A percentile compares a stretch with the other conserved stretches of the same genome.
Conservation (phyloP, 30 jellyfish, hydroid and myxozoan species). For the Morbakka virulenta region DNA sequence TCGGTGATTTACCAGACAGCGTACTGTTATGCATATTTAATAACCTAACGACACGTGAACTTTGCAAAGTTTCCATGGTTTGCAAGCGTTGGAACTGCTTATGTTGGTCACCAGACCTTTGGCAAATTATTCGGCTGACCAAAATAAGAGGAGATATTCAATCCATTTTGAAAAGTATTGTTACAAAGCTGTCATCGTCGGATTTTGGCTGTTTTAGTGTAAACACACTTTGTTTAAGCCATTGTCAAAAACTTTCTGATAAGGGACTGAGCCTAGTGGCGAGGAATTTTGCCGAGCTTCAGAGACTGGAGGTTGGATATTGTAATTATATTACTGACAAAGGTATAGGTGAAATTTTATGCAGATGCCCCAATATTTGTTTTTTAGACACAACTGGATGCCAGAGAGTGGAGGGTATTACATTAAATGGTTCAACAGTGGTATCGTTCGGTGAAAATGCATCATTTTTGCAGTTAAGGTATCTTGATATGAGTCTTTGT, state of each 20-base stretch:
- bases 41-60: conserved; percentile 48
- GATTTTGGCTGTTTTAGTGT: conserved; percentile 74
- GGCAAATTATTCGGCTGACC: conserved; percentile 54
- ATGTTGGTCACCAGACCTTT: conserved; percentile 66
- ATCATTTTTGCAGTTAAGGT: conserved; percentile 68
- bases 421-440: conserved; percentile 15
- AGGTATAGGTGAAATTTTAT: conserved; percentile 64
- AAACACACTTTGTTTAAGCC: conserved; percentile 28
- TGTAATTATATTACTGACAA: conserved; percentile 65
- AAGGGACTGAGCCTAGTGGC: conserved; percentile 61
- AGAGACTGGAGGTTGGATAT: conserved; percentile 40
- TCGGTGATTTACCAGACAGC: conserved; percentile 28
- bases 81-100: conserved; percentile 66
- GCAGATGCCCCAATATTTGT: conserved; percentile 74
- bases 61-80: conserved; percentile 52
- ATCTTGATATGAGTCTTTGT: conserved; percentile 76
- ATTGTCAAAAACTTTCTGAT: conserved; percentile 58
- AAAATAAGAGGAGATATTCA: conserved; percentile 41
- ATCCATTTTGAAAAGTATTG: conserved; percentile 23
- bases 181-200: conserved; percentile 59
- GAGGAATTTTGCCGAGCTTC: conserved; percentile 73
- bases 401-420: conserved; percentile 44
- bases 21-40: conserved; percentile 36
- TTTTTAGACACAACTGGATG: conserved; percentile 60
- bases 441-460: conserved; percentile 69